Percentiles rank a stretch among this genome's conserved stretches.
These are phyloP conservation scores for Bombus huntii DNA, from an alignment of 1,140 invertebrate species.

Conservation along the genomic window DNA sequence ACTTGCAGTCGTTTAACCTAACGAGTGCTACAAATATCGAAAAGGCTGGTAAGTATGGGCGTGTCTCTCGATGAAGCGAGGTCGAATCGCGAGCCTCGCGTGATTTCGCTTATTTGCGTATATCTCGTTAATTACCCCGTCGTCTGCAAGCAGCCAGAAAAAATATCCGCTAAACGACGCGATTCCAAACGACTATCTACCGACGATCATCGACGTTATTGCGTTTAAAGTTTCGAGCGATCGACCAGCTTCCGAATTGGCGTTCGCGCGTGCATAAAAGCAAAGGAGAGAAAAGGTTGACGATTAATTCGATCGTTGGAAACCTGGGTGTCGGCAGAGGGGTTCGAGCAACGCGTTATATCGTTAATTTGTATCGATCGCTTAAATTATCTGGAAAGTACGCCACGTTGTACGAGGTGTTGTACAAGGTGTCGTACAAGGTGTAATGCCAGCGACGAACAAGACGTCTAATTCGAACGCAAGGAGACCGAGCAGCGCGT, in stretches of 20 bases:
- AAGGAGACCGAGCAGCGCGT: too few species aligned
- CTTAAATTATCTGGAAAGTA: too few species aligned
- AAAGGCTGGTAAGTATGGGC: constrained; percentile 48
- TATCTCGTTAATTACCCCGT: constrained; percentile 26
- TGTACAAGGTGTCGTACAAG: too few species aligned
- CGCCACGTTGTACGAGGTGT: too few species aligned
- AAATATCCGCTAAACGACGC: constrained; percentile 33
- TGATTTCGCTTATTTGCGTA: constrained; percentile 16
- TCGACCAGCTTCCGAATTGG: neutral
- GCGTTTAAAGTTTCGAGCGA: too few species aligned
- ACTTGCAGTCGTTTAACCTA: neutral
- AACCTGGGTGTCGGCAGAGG: too few species aligned
- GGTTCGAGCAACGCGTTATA: too few species aligned
- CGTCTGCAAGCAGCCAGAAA: constrained; percentile 17
- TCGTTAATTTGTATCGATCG: too few species aligned
- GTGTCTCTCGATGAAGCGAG: constrained; percentile 44
- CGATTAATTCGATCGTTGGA: neutral
- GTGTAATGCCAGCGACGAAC: too few species aligned
- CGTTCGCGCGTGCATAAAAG: too few species aligned
- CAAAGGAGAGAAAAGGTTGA: neutral
- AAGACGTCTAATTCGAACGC: too few species aligned
- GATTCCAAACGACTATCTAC: constrained; percentile 5
- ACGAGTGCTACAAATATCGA: constrained; percentile 5
- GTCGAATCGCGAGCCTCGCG: constrained; percentile 5
- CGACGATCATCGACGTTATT: neutral